Evolutionary conservation across 2,113 vertebrate species (phyloP).

Genomic region (Coregonus clupeaformis): DNA sequence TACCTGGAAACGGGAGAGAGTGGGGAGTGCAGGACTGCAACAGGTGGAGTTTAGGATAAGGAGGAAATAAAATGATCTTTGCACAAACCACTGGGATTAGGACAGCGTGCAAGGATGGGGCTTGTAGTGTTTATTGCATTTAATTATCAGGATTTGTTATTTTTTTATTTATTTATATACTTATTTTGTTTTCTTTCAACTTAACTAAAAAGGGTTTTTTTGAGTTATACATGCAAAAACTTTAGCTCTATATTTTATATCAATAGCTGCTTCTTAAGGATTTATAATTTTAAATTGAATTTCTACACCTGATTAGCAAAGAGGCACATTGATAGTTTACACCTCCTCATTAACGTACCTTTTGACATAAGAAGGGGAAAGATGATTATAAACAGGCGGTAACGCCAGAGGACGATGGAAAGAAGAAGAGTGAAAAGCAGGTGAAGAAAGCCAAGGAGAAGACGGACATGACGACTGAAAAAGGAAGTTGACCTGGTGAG

Average conservation of each 20-base stretch:
- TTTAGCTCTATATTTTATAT: neutral
- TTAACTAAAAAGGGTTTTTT: neutral
- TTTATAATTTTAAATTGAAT: neutral
- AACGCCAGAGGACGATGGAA: conserved; percentile 80
- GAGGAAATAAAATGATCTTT: conserved; percentile 42
- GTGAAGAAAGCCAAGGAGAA: conserved; percentile 77
- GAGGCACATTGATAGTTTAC: conserved; percentile 13
- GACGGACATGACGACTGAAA: conserved; percentile 92
- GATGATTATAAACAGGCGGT: conserved; percentile 93
- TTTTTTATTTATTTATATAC: no score
- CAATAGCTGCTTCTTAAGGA: neutral
- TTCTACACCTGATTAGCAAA: neutral
- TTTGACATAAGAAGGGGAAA: conserved; percentile 62
- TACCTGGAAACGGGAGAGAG: conserved; percentile 48
- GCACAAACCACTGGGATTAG: conserved; percentile 62
- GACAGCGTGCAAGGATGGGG: conserved; percentile 68
- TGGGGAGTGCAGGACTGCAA: conserved; percentile 54
- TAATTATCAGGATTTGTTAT: neutral
- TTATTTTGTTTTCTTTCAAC: neutral
- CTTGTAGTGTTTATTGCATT: conserved; percentile 66
- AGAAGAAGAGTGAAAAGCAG: conserved; percentile 76
- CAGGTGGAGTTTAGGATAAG: conserved; percentile 40
- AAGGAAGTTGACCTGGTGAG: conserved; percentile 93
- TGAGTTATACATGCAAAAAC: neutral
- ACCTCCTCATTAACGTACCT: conserved; percentile 2